Evolutionary conservation across 1,140 invertebrate genomes (phyloP).

Genomic region (Drosophila orena): DNA sequence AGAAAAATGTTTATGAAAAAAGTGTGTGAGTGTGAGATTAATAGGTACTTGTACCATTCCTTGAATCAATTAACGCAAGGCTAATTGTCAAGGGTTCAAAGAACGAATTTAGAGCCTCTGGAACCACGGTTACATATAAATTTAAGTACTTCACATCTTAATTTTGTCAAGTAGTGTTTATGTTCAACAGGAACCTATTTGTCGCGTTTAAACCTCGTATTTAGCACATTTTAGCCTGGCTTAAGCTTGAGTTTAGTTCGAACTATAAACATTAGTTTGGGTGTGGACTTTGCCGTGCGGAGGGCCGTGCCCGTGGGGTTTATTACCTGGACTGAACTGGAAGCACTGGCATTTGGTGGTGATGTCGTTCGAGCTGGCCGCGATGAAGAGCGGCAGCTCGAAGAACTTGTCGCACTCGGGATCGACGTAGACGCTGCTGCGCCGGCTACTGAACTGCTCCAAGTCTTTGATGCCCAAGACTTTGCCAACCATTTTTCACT

Average conservation of each 20-base stretch:
- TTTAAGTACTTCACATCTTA: no score
- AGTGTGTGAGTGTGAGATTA: not conserved
- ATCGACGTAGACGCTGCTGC: constrained; percentile 84
- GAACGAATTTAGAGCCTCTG: not conserved
- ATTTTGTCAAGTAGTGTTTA: no score
- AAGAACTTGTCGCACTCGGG: constrained; percentile 84
- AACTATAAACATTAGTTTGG: constrained; percentile 21
- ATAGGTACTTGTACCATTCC: not conserved
- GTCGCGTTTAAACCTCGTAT: not conserved
- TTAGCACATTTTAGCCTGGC: not conserved
- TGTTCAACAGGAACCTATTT: no score
- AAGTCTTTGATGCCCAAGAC: constrained; percentile 80
- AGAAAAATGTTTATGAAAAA: constrained; percentile 2
- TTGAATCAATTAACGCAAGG: constrained; percentile 4
- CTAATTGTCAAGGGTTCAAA: not conserved
- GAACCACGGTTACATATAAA: no score
- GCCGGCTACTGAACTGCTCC: constrained; percentile 82
- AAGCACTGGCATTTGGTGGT: constrained; percentile 82
- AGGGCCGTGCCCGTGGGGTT: constrained; percentile 16
- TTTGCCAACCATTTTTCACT: constrained; percentile 81
- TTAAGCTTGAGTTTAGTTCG: not conserved
- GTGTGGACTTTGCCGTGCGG: constrained; percentile 27
- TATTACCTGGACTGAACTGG: constrained; percentile 84
- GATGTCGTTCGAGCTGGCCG: constrained; percentile 83
- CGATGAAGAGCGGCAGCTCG: constrained; percentile 80